Conservation (phyloP, 1,140 invertebrate genomes). For the Myzus persicae region DNA sequence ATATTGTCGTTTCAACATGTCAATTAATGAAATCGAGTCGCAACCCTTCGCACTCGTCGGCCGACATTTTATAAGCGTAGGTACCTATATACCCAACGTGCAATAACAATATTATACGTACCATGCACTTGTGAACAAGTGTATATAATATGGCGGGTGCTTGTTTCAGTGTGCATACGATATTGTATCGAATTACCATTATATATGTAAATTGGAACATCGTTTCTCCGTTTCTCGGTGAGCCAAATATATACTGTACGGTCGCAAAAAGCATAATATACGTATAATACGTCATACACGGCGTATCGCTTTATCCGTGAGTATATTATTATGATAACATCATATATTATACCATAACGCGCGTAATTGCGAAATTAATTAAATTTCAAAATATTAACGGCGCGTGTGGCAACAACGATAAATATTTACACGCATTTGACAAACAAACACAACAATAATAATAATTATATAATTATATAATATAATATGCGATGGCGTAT, state of each 20-base stretch:
- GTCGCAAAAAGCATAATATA: background rate
- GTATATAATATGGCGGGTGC: background rate
- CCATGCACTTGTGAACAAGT: background rate
- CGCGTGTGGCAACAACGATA: background rate
- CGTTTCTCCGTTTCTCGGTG: background rate
- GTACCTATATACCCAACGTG: background rate
- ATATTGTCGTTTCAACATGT: background rate
- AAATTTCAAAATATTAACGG: slow-evolving; percentile 33
- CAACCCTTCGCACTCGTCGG: background rate
- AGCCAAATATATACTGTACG: too few relatives aligned
- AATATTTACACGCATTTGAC: background rate
- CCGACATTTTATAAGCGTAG: background rate
- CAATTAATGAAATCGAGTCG: slow-evolving; percentile 9
- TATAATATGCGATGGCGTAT: background rate
- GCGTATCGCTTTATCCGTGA: background rate
- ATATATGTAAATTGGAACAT: slow-evolving; percentile 12
- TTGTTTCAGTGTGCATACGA: background rate
- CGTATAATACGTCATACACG: background rate
- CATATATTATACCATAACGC: background rate
- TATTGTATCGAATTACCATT: slow-evolving; percentile 36
- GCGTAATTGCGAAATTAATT: slow-evolving; percentile 26
- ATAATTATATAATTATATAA: background rate
- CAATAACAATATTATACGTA: background rate
- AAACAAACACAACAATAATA: background rate
- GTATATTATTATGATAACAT: slow-evolving; percentile 9